Conservation (phyloP, 2,113 vertebrate genomes). For the Sigmodon hispidus region DNA sequence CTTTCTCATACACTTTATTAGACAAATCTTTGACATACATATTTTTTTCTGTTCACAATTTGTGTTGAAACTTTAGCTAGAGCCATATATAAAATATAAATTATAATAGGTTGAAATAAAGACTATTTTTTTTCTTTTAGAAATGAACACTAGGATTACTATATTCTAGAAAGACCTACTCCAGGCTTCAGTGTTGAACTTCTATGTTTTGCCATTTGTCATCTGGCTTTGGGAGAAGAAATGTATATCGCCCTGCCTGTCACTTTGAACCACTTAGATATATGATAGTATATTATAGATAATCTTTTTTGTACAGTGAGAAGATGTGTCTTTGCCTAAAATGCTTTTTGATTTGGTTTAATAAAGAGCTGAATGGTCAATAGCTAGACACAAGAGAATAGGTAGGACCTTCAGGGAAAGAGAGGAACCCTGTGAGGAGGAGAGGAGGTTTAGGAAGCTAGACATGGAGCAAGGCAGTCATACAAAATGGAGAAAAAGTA, state of each 20-base stretch:
- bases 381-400: neutral
- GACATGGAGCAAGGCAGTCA: neutral
- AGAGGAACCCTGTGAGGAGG: neutral
- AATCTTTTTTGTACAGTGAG: neutral
- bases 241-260: neutral
- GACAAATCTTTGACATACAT: neutral
- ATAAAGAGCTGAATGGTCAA: neutral
- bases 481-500: neutral
- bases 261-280: neutral
- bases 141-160: neutral
- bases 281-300: neutral
- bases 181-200: neutral
- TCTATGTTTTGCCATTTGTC: neutral
- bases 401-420: neutral
- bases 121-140: neutral
- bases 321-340: neutral
- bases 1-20: neutral
- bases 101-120: constrained; percentile 48
- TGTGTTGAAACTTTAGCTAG: constrained; percentile 26
- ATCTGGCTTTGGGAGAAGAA: neutral
- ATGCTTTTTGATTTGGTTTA: neutral
- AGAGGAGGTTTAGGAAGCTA: neutral
- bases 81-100: neutral
- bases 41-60: constrained; percentile 33
- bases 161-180: neutral